Conservation (phyloP, 2,113 vertebrate genomes). For the Nyctereutes procyonoides region DNA sequence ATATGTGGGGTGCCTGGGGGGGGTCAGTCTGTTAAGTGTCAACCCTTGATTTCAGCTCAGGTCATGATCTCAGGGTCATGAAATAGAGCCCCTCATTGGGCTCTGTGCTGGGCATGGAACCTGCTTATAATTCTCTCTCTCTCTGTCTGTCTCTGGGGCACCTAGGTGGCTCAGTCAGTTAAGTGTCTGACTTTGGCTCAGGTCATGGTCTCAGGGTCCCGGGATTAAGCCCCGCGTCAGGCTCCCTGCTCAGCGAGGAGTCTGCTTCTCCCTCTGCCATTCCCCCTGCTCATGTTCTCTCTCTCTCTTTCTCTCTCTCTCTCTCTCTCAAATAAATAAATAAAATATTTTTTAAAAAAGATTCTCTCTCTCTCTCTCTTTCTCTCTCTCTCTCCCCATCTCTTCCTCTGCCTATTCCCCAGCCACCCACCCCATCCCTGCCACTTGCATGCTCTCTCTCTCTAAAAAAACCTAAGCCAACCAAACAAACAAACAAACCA, state of each 20-base stretch:
- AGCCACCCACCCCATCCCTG: not conserved
- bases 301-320: no score
- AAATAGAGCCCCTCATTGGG: not conserved
- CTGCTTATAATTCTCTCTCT: not conserved
- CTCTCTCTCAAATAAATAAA: no score
- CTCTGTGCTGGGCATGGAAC: not conserved
- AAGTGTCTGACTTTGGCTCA: no score
- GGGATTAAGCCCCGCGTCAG: no score
- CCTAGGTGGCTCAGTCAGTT: no score
- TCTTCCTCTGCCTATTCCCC: not conserved
- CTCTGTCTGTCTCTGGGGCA: not conserved
- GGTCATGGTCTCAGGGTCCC: no score
- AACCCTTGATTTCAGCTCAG: not conserved
- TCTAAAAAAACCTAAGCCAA: not conserved
- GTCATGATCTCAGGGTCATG: not conserved
- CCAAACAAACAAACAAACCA: not conserved
- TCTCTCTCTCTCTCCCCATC: not conserved
- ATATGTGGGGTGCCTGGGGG: not conserved
- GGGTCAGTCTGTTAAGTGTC: not conserved
- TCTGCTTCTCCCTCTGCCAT: no score
- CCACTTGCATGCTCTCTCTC: not conserved
- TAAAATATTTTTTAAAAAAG: no score
- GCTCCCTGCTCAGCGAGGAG: no score
- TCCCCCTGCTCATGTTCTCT: no score
- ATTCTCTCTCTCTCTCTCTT: no score